Evolutionary conservation across 92 coral and sea anemone genomes (phyloP).

Genomic region (Porites evermanni): DNA sequence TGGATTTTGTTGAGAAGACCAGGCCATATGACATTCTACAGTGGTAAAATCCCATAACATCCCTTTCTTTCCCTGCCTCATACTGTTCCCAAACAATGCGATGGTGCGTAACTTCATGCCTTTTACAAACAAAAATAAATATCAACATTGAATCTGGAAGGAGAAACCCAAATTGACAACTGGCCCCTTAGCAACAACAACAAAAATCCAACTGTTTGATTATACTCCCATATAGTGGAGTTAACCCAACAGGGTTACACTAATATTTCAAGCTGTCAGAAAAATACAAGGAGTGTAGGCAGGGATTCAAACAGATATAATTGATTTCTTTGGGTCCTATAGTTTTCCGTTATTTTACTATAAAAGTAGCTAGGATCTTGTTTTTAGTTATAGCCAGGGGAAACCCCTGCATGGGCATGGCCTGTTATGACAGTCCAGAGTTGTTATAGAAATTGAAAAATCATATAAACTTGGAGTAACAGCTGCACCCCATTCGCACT

Average conservation of each 20-base stretch:
- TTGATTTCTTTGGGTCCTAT: slow-evolving; percentile 18
- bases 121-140: too few relatives aligned
- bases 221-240: slow-evolving; percentile 12
- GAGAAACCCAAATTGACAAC: background rate
- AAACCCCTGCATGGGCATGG: slow-evolving; percentile 5
- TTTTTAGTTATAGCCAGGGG: slow-evolving; percentile 16
- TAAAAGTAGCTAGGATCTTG: slow-evolving; percentile 11
- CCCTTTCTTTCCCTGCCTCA: too few relatives aligned
- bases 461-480: too few relatives aligned
- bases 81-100: too few relatives aligned
- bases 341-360: slow-evolving; percentile 2
- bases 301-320: slow-evolving; percentile 13
- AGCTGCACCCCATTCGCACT: too few relatives aligned
- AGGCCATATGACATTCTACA: too few relatives aligned
- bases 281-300: slow-evolving; percentile 18
- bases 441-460: too few relatives aligned
- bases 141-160: too few relatives aligned
- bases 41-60: too few relatives aligned
- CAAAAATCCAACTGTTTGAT: slow-evolving; percentile 15
- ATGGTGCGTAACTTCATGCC: too few relatives aligned
- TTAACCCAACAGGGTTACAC: slow-evolving; percentile 15
- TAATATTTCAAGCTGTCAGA: background rate
- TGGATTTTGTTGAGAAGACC: too few relatives aligned
- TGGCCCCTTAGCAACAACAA: slow-evolving; percentile 18
- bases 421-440: background rate